phyloP scores from a whole-genome alignment of 2,797 vertebrate species.

The Sylvilagus floridanus region DNA sequence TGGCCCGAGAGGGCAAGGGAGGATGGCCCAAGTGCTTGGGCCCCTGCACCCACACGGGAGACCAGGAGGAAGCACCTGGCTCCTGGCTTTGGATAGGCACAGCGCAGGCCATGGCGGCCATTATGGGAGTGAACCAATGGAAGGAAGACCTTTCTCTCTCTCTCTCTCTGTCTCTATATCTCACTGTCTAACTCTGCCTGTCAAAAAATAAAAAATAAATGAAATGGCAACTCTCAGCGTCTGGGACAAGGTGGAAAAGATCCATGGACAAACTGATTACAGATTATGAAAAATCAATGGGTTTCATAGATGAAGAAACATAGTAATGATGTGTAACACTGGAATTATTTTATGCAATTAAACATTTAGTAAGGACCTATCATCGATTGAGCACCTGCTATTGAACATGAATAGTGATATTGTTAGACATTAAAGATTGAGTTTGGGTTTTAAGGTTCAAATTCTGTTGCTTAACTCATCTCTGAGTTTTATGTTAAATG shows the following conservation, averaged over 20 bases:
- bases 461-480: not conserved
- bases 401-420: not conserved
- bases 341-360: not conserved
- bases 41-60: too few species aligned
- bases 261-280: constrained; percentile 52
- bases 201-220: too few species aligned
- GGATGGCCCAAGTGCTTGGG: too few species aligned
- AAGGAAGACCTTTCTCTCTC: too few species aligned
- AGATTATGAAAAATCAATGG: constrained; percentile 52
- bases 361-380: not conserved
- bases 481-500: not conserved
- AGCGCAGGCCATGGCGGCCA: too few species aligned
- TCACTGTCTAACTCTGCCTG: too few species aligned
- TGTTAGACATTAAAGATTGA: not conserved
- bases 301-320: constrained; percentile 17
- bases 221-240: constrained; percentile 23
- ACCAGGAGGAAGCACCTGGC: too few species aligned
- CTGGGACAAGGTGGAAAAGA: constrained; percentile 49
- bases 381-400: not conserved
- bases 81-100: too few species aligned
- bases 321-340: not conserved
- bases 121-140: too few species aligned
- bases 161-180: too few species aligned
- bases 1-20: too few species aligned
- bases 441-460: not conserved